phyloP scores from a whole-genome alignment of 2,113 vertebrate genomes.

The Leuciscus idus region DNA sequence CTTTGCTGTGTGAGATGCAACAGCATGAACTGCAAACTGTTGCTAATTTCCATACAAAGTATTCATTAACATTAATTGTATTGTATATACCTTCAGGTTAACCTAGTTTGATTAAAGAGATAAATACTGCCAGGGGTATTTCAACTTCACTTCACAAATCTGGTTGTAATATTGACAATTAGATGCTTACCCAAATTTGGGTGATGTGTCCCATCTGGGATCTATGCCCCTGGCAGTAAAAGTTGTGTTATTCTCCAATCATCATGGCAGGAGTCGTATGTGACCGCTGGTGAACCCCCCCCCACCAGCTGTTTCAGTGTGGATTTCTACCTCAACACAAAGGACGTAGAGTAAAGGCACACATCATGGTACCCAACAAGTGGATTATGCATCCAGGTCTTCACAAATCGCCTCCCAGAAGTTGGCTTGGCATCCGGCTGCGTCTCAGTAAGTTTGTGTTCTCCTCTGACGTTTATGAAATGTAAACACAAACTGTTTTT shows the following conservation, averaged over 20 bases:
- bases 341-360: constrained; percentile 20
- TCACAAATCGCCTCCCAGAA: constrained; percentile 75
- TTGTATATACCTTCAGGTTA: background rate
- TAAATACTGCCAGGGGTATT: background rate
- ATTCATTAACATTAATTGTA: background rate
- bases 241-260: background rate
- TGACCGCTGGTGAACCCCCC: background rate
- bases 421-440: constrained; percentile 74
- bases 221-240: background rate
- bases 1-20: no score
- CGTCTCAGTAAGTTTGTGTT: constrained; percentile 70
- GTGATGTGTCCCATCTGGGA: background rate
- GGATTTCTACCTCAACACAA: constrained; percentile 12
- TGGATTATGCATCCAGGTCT: constrained; percentile 76
- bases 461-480: constrained; percentile 2
- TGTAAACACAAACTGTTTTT: background rate
- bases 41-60: no score
- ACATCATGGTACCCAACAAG: constrained; percentile 78
- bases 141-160: background rate
- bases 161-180: background rate
- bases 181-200: background rate
- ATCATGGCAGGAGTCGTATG: constrained; percentile 5
- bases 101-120: background rate
- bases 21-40: no score
- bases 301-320: constrained; percentile 4